Percentiles rank a stretch among this genome's conserved stretches.
These are phyloP conservation scores for Meganola albula DNA, from an alignment of 2,888 invertebrate species.

Conservation along the genomic window DNA sequence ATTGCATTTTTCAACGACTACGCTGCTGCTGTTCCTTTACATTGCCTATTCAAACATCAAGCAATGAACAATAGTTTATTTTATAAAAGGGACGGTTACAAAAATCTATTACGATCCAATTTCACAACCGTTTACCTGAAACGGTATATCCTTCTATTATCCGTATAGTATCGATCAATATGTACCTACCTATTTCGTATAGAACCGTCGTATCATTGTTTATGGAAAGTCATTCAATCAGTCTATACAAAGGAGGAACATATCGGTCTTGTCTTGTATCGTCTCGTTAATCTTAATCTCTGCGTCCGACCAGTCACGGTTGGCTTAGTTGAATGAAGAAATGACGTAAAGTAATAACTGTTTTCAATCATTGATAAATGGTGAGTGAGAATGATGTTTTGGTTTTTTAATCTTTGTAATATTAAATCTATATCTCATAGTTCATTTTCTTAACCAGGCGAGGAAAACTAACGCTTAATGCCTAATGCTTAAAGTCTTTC, in stretches of 20 bases:
- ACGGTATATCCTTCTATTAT: slow-evolving; percentile 38
- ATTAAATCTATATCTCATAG: too few relatives aligned
- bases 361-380: too few relatives aligned
- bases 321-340: slow-evolving; percentile 30
- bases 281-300: slow-evolving; percentile 67
- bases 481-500: too few relatives aligned
- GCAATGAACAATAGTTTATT: slow-evolving; percentile 7
- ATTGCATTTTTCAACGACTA: slow-evolving; percentile 1
- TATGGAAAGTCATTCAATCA: slow-evolving; percentile 69
- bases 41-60: slow-evolving; percentile 26
- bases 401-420: too few relatives aligned
- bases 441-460: too few relatives aligned
- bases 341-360: slow-evolving; percentile 33
- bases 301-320: slow-evolving; percentile 53
- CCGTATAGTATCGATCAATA: slow-evolving; percentile 28
- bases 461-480: too few relatives aligned
- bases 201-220: slow-evolving; percentile 62
- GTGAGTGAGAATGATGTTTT: too few relatives aligned
- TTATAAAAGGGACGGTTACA: slow-evolving; percentile 16
- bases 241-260: slow-evolving; percentile 49
- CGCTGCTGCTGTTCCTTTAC: slow-evolving; percentile 7
- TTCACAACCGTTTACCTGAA: slow-evolving; percentile 28
- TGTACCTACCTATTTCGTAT: too few relatives aligned
- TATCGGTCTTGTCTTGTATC: slow-evolving; percentile 48
- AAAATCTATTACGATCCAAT: slow-evolving; percentile 28